Conservation (phyloP, 2,113 vertebrate genomes). For the Chloropsis cyanopogon region DNA sequence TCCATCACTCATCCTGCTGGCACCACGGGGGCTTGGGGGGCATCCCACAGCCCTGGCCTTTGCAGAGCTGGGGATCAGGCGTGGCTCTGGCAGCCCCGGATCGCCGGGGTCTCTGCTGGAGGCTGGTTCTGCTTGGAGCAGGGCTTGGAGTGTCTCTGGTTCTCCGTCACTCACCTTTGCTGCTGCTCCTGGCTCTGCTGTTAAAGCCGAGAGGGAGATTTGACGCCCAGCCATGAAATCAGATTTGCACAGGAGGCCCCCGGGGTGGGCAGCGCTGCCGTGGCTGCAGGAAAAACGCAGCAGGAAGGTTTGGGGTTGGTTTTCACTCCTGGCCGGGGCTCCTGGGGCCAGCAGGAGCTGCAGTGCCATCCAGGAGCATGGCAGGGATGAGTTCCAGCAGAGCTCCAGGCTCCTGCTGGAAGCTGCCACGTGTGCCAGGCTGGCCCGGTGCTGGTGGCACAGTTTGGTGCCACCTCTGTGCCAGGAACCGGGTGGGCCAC, state of each 20-base stretch:
- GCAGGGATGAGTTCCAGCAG: not conserved
- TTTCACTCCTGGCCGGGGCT: not conserved
- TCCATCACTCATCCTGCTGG: not conserved
- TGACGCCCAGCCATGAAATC: not conserved
- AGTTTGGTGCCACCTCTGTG: not conserved
- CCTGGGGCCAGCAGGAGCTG: not conserved
- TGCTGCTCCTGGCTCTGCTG: not conserved
- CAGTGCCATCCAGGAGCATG: not conserved
- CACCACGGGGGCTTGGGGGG: not conserved
- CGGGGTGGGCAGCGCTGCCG: not conserved
- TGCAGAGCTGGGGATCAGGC: not conserved
- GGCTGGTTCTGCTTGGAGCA: fast-evolving
- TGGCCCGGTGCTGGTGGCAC: fast-evolving
- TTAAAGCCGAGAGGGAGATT: not conserved
- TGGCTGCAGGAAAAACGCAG: not conserved
- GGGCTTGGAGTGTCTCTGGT: not conserved
- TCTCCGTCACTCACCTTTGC: not conserved
- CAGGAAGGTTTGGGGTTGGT: not conserved
- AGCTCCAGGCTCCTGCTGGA: not conserved
- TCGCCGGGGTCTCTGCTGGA: not conserved
- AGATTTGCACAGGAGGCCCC: not conserved
- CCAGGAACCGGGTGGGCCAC: fast-evolving
- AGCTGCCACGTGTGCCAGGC: not conserved
- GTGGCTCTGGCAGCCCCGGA: not conserved
- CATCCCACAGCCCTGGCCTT: not conserved